Evolutionary conservation across 2,888 invertebrate species (phyloP), one percentile per base, ranked within the genome.

Genomic region (Agrochola lota): DNA sequence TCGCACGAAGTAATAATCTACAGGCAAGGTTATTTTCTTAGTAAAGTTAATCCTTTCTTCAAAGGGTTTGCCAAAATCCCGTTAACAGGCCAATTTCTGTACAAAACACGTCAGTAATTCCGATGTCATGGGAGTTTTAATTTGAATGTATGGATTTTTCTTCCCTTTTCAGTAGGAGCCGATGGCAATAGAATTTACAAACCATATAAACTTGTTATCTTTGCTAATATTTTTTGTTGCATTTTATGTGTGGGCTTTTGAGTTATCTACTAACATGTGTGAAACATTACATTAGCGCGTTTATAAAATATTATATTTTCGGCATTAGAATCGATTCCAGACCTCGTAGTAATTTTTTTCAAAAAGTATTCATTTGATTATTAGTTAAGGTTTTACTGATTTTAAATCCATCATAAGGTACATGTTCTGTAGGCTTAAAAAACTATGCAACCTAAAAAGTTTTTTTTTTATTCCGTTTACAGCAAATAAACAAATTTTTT

Each of bases 111-210:
- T 7, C 20, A 49, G 46, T 69, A 30, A 57, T 68, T 7, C n/a
- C 17, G 1, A 40, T 57, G 49, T 52, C 59, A 75, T 69, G 52
- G 63, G 52, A 6, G 12, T 59, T 60, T 70, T 70, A 82, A 82
- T 82, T n/a, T 77, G 20, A 76, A 81, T 81, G 69, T 81, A 69
- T 60, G 2, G 52, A 6, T 15, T 64, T 64, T 64, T 62, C 23
- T 23, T 5, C 60, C 55, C 23, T 46, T 59, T 57, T 40, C n/a
- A 7, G 49, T 49, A 23, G 46, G 15, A 40, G 2, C 20, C 17
- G n/a, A 52, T 64, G 15, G 20, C n/a, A 57, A 80, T 74, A n/a
- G 35, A 52, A 35, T 74, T 81, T 26, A 52, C 23, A 81, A 67
- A 75, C 49, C 74, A 81, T 75, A 59, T 52, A 52, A 69, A 59